Conservation (phyloP, 2,888 invertebrate genomes). For the Agrotis ipsilon region DNA sequence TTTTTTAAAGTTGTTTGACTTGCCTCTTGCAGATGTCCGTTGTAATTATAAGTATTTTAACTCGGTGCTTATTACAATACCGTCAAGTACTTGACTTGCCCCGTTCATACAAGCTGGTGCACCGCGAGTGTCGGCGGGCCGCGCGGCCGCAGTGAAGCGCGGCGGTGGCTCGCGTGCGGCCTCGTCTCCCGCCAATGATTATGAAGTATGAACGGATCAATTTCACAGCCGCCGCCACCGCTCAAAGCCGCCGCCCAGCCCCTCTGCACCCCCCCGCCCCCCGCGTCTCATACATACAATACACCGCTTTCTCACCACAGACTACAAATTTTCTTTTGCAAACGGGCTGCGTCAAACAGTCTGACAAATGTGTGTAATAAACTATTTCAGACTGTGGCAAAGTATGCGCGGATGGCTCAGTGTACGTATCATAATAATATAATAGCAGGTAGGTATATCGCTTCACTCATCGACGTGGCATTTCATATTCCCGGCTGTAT, state of each 20-base stretch:
- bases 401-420: conserved; percentile 54
- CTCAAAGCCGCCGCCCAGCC: conserved; percentile 72
- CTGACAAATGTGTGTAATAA: conserved; percentile 2
- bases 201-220: conserved; percentile 85
- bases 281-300: conserved; percentile 56
- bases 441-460: conserved; percentile 63
- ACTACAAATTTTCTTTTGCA: conserved; percentile 48
- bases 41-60: conserved; percentile 16
- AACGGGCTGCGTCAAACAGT: conserved; percentile 26
- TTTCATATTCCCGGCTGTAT: conserved; percentile 63
- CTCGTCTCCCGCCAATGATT: conserved; percentile 77
- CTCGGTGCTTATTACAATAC: conserved; percentile 5
- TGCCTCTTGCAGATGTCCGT: conserved; percentile 10
- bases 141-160: conserved; percentile 50
- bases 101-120: not conserved
- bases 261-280: conserved; percentile 46
- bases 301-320: conserved; percentile 61
- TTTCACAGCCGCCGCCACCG: conserved; percentile 79
- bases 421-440: conserved; percentile 58
- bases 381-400: conserved; percentile 56
- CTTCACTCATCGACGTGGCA: conserved; percentile 62
- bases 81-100: not conserved
- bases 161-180: conserved; percentile 59
- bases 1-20: conserved; percentile 18
- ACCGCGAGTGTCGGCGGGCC: conserved; percentile 1